Evolutionary conservation across 37 sponge, comb jelly and placozoan species (phyloP).

Genomic region (Agelas oroides): DNA sequence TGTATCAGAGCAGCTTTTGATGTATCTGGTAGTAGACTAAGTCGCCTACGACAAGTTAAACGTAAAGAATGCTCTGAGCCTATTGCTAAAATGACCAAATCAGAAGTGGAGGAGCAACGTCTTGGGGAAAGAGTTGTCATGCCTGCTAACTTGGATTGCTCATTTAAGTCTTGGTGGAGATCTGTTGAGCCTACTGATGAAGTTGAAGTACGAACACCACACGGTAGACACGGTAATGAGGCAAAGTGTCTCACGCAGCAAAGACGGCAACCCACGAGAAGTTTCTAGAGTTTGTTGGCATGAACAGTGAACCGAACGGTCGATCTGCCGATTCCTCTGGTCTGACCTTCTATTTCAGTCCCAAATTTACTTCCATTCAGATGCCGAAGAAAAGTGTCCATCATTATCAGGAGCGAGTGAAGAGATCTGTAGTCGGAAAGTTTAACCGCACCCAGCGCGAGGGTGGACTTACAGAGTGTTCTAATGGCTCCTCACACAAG

Average conservation of each 20-base stretch:
- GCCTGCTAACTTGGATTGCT: conserved; percentile 1
- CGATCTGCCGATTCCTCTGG: conserved; percentile 43
- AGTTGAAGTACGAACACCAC: conserved; percentile 45
- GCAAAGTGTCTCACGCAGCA: conserved; percentile 21
- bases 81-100: conserved; percentile 32
- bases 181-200: conserved; percentile 1
- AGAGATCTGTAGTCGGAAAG: conserved; percentile 34
- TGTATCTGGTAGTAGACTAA: conserved; percentile 2
- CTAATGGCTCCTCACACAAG: conserved; percentile 35
- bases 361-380: conserved; percentile 52
- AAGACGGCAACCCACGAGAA: neutral
- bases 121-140: conserved; percentile 39
- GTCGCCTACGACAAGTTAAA: conserved; percentile 32
- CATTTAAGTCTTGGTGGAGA: conserved; percentile 55
- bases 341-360: conserved; percentile 38
- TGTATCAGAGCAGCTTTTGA: conserved; percentile 7
- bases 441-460: conserved; percentile 31
- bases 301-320: conserved; percentile 56
- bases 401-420: conserved; percentile 39
- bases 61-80: conserved; percentile 24
- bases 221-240: conserved; percentile 42
- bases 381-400: conserved; percentile 26
- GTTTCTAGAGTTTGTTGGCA: conserved; percentile 47
- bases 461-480: neutral
- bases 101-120: conserved; percentile 29